These are phyloP conservation scores for Lepus oiostolus DNA, from an alignment of 2,797 vertebrate species.

Conservation along the genomic window DNA sequence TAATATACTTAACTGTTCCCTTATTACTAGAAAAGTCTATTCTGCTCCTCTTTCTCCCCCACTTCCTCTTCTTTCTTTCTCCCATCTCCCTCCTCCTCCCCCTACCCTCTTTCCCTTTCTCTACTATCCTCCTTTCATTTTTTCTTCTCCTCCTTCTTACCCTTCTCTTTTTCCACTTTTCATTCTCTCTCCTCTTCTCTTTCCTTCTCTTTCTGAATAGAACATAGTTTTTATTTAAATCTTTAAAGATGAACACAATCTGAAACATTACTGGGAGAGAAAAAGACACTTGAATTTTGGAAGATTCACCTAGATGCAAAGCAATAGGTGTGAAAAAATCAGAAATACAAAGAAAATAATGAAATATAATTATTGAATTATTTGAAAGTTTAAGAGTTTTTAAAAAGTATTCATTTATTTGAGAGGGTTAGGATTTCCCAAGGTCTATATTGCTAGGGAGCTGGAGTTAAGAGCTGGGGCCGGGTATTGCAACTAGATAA, in stretches of 20 bases:
- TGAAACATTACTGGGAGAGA: background rate
- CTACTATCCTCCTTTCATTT: background rate
- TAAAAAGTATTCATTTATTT: no score
- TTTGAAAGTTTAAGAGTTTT: conserved; percentile 85
- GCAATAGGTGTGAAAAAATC: conserved; percentile 81
- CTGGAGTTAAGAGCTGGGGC: no score
- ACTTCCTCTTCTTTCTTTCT: background rate
- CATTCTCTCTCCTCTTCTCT: background rate
- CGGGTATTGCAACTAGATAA: no score
- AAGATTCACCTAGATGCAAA: conserved; percentile 84
- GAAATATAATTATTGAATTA: conserved; percentile 83
- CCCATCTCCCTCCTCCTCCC: background rate
- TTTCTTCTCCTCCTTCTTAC: background rate
- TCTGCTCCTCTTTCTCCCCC: background rate
- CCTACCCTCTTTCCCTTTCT: background rate
- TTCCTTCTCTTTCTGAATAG: conserved; percentile 2
- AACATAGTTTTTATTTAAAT: background rate
- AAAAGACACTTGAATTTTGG: conserved; percentile 66
- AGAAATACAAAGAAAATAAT: conserved; percentile 85
- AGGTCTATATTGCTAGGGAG: no score
- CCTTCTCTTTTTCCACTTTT: background rate
- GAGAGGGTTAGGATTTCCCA: no score
- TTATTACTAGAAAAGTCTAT: conserved; percentile 37
- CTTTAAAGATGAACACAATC: background rate
- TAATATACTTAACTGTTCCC: background rate